These are phyloP conservation scores for Morone chrysops DNA, from an alignment of 2,113 vertebrate species.

Conservation along the genomic window DNA sequence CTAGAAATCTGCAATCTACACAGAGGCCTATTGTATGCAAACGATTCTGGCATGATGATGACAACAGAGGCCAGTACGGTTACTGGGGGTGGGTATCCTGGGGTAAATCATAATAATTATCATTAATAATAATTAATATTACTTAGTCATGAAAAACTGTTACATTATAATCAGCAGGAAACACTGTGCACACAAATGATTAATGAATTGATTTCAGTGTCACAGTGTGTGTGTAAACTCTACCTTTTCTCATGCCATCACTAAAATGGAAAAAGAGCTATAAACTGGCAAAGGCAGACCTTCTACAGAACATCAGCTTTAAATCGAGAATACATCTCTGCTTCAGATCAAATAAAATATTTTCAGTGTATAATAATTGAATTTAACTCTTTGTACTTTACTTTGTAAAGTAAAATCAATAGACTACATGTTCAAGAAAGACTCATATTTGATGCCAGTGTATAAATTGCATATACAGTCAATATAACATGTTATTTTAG, in stretches of 20 bases:
- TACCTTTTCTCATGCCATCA: background rate
- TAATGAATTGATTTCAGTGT: too few relatives aligned
- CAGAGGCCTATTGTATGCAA: background rate
- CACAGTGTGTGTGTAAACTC: background rate
- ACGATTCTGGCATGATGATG: background rate
- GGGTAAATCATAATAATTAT: too few relatives aligned
- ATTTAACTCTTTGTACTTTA: background rate
- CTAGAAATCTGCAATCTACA: too few relatives aligned
- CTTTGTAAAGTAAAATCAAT: background rate
- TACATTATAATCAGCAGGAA: too few relatives aligned
- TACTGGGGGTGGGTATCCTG: too few relatives aligned
- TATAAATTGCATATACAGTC: background rate
- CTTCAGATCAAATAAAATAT: background rate
- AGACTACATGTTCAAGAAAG: background rate
- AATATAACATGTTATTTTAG: background rate
- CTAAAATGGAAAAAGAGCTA: background rate
- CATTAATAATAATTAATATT: too few relatives aligned
- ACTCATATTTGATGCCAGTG: background rate
- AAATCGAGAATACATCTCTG: background rate
- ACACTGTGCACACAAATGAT: too few relatives aligned
- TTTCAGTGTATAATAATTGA: background rate
- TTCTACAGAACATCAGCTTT: background rate
- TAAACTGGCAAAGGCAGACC: background rate
- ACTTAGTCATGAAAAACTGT: too few relatives aligned
- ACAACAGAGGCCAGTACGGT: background rate